Conservation (phyloP, 2,888 invertebrate species). For the Athetis lepigone region DNA sequence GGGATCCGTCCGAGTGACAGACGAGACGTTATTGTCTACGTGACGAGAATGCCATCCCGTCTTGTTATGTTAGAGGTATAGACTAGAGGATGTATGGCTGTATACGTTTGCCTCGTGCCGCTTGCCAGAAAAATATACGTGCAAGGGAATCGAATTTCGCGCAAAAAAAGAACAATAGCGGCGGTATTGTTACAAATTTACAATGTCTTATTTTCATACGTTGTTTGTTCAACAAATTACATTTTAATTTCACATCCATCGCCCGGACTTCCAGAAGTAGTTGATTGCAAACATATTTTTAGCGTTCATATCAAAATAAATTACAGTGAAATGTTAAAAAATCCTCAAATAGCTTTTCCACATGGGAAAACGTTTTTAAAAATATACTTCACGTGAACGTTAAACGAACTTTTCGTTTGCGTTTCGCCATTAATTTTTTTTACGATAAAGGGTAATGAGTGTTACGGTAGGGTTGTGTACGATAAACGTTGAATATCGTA, state of each 20-base stretch:
- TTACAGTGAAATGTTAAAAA: constrained; percentile 45
- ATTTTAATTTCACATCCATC: constrained; percentile 20
- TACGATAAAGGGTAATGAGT: constrained; percentile 62
- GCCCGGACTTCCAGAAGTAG: constrained; percentile 12
- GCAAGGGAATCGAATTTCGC: constrained; percentile 54
- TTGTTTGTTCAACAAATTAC: constrained; percentile 22
- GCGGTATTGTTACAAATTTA: constrained; percentile 18
- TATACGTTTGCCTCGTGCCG: constrained; percentile 51
- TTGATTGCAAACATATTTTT: constrained; percentile 32
- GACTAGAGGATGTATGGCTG: constrained; percentile 51
- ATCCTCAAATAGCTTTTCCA: constrained; percentile 46
- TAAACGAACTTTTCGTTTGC: constrained; percentile 54
- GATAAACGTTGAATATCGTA: constrained; percentile 23
- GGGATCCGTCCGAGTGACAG: constrained; percentile 55
- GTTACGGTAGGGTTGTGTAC: constrained; percentile 52
- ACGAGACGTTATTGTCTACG: constrained; percentile 64
- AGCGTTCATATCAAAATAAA: constrained; percentile 27
- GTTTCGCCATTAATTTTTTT: constrained; percentile 57
- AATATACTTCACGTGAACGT: constrained; percentile 41
- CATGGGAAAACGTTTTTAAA: constrained; percentile 44
- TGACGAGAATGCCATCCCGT: constrained; percentile 55
- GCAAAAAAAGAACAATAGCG: constrained; percentile 53
- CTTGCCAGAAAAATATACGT: constrained; percentile 55
- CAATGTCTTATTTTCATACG: constrained; percentile 18
- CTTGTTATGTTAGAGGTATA: constrained; percentile 43